Base-by-base conservation (phyloP, 2,113 vertebrate genomes). In the Leucopsar rothschildi region DNA sequence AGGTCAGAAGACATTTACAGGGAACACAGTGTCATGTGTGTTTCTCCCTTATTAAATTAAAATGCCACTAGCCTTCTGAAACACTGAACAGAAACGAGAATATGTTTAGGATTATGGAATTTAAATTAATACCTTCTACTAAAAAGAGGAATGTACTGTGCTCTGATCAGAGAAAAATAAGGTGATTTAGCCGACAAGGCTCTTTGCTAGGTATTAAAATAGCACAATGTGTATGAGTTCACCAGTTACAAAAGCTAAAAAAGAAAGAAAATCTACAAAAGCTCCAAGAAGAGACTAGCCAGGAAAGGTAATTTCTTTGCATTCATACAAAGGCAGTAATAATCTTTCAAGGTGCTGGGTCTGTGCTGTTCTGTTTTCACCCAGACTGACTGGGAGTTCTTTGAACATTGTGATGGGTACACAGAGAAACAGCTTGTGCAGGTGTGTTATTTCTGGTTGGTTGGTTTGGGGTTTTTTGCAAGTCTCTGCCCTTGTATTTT, bases 81-180 rank as follows among this genome's bases (percentile, higher is more conserved):
- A 87, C 81, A 71, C 15, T 18, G 92, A 97, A 87, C 37, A 94
- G 91, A 95, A 88, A 96, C 0, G 12, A 96, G 86, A 96, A 96
- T 96, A 96, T 93, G 95, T 93, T 94, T 94, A 68, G 94, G 96
- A 96, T 97, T 96, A 96, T 86, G 75, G 96, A 97, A 95, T 96
- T 97, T 97, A 96, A 97, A 97, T 96, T 96, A 95, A 96, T 96
- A 96, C 94, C 86, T 95, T 93, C 68, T 90, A 71, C 92, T 96
- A 91, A 94, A 96, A 89, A 95, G 88, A 93, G 86, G 90, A 87
- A 84, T 91, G 60, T 91, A 69, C 90, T 92, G 86, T 29, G 39
- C 87, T 88, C 92, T 93, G 83, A 93, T 94, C 77, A 88, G 92
- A 93, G 93, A 93, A 81, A 95, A 96, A 95, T 93, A 95, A 96